Conservation (phyloP, 2,113 vertebrate species). For the Balaeniceps rex region DNA sequence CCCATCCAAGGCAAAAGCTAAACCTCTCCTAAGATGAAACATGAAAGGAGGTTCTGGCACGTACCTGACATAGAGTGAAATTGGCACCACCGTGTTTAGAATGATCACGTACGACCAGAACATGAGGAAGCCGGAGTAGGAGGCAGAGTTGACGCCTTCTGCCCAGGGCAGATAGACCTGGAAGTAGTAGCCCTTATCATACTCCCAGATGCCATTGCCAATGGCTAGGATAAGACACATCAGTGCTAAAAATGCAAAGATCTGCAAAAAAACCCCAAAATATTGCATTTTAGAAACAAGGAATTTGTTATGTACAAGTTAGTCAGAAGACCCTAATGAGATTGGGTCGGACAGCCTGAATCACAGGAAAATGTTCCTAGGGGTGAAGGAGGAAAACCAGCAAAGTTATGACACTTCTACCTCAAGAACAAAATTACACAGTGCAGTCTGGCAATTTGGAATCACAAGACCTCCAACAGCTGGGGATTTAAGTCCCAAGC, state of each 20-base stretch:
- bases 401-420: not conserved
- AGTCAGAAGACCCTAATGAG: not conserved
- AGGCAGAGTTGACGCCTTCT: slow-evolving; percentile 58
- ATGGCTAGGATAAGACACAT: slow-evolving; percentile 87
- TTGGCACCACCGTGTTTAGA: slow-evolving; percentile 96
- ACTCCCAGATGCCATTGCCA: slow-evolving; percentile 88
- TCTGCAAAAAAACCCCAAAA: slow-evolving; percentile 59
- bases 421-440: not conserved
- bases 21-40: not conserved
- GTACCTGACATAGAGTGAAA: slow-evolving; percentile 95
- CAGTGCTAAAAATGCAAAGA: slow-evolving; percentile 83
- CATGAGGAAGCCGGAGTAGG: slow-evolving; percentile 78
- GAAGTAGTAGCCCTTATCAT: slow-evolving; percentile 79
- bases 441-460: not conserved
- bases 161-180: slow-evolving; percentile 83
- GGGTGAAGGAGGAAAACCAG: not conserved
- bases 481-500: too few relatives aligned
- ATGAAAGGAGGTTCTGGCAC: not conserved
- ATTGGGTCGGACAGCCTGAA: not conserved
- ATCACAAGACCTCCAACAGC: too few relatives aligned
- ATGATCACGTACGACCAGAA: slow-evolving; percentile 98
- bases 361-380: not conserved
- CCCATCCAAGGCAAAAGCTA: not conserved
- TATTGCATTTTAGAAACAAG: not conserved
- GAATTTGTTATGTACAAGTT: not conserved